phyloP scores from a whole-genome alignment of 2,113 vertebrate species.

The Hippocampus comes region DNA sequence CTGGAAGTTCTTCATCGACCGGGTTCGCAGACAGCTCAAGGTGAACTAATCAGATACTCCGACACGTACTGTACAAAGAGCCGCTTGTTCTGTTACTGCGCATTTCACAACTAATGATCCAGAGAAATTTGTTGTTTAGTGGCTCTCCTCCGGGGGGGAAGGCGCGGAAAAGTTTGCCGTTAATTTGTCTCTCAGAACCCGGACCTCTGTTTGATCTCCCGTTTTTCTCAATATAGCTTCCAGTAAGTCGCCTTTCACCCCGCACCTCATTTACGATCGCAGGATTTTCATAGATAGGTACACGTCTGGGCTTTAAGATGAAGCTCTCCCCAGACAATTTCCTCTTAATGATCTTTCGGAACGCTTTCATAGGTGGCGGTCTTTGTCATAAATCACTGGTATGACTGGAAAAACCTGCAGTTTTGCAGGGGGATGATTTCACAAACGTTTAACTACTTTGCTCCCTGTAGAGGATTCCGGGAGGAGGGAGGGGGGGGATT shows the following conservation, averaged over 20 bases:
- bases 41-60: constrained; percentile 60
- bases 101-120: constrained; percentile 27
- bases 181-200: constrained; percentile 27
- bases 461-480: constrained; percentile 36
- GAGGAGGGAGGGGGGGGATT: constrained; percentile 14
- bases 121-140: constrained; percentile 12
- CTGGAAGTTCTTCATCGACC: constrained; percentile 94
- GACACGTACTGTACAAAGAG: constrained; percentile 3
- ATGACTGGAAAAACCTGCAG: constrained; percentile 23
- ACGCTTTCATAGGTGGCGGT: constrained; percentile 13
- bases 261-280: constrained; percentile 27
- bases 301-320: constrained; percentile 46
- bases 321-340: constrained; percentile 39
- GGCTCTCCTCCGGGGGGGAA: constrained; percentile 1
- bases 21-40: constrained; percentile 85
- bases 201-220: constrained; percentile 27
- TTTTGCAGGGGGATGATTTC: constrained; percentile 42
- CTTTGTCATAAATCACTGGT: constrained; percentile 40
- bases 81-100: constrained; percentile 9
- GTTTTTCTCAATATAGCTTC: constrained; percentile 29
- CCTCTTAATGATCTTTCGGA: constrained; percentile 39
- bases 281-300: constrained; percentile 32
- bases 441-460: constrained; percentile 23
- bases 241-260: constrained; percentile 24
- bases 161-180: constrained; percentile 13